Evolutionary conservation across 2,113 vertebrate genomes (phyloP), one percentile per base, ranked within the genome.

Genomic region (Corythornis madagascariensis): DNA sequence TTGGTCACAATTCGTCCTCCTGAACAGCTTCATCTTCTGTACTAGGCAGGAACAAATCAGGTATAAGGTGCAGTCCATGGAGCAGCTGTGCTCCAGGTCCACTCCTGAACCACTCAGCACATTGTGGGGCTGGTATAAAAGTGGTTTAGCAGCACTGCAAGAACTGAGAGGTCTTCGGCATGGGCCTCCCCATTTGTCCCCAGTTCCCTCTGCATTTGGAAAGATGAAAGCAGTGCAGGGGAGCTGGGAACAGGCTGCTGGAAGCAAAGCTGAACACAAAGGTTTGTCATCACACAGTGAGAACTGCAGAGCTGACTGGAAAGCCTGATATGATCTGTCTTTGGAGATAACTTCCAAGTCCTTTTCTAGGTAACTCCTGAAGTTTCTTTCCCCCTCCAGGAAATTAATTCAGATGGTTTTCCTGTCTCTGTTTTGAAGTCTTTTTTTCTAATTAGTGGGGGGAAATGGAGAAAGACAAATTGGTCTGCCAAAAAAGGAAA

Each of bases 391-490:
- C 2, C 8, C 3, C 19, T 28, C 55, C 13, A 53, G 31, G 10
- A 79, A 21, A 81, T 78, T 47, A 86, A 89, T 77, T 80, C 45
- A 55, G 40, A 48, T 38, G 16, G 13, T 71, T 94, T 76, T 59
- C 77, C 93, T 78, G 60, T 83, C 40, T 86, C 55, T 45, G n/a
- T 92, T 96, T 74, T 83, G 53, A 94, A 87, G 73, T 72, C 78
- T 77, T 24, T 24, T 50, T 50, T 22, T 50, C 48, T 50, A 50
- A 50, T 50, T 50, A 50, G 48, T 12, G 21, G 21, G 48, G 18
- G 24, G 24, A 50, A 50, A 50, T 24, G 48, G 48, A 50, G 48
- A 92, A 33, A 89, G 45, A 75, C 17, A 72, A 75, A 82, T 4
- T 64, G 35, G 9, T 65, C 40, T 2, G 2, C 16, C 72, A 90